phyloP scores from a whole-genome alignment of 2,888 invertebrate species.

The Cremastinae sp. region DNA sequence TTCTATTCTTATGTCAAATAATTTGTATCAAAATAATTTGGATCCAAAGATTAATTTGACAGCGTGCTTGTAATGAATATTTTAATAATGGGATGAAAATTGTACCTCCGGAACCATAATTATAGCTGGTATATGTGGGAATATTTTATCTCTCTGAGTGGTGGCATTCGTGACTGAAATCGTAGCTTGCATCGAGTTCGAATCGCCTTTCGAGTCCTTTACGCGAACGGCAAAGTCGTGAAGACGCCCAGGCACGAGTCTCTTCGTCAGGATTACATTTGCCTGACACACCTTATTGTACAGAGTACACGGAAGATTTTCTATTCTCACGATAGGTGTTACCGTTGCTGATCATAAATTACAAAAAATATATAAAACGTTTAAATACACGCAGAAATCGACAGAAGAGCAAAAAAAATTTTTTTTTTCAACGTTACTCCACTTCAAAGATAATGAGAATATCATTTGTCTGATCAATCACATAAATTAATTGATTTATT shows the following conservation, averaged over 20 bases:
- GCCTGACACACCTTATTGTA: conserved; percentile 95
- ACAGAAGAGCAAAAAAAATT: neutral
- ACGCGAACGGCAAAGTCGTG: conserved; percentile 89
- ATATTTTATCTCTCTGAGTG: conserved; percentile 90
- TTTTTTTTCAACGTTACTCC: no score
- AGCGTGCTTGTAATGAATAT: neutral
- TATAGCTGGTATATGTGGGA: conserved; percentile 90
- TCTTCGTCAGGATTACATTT: conserved; percentile 89
- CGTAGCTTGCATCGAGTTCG: conserved; percentile 88
- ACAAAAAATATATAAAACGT: conserved; percentile 2
- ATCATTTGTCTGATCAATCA: no score
- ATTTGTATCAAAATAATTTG: neutral
- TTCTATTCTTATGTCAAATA: neutral
- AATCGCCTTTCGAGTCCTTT: conserved; percentile 89
- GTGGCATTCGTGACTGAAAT: conserved; percentile 92
- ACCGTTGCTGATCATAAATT: conserved; percentile 82
- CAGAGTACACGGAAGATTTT: conserved; percentile 91
- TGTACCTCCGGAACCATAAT: conserved; percentile 89
- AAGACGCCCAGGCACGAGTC: conserved; percentile 90
- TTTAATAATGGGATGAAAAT: conserved; percentile 19
- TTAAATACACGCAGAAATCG: neutral
- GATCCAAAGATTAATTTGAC: neutral
- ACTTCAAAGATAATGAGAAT: no score
- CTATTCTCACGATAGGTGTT: conserved; percentile 89
- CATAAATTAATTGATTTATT: no score